Evolutionary conservation across 2,888 invertebrate genomes (phyloP), one percentile per base, ranked within the genome.

Genomic region (Kryphioiulus occultus): DNA sequence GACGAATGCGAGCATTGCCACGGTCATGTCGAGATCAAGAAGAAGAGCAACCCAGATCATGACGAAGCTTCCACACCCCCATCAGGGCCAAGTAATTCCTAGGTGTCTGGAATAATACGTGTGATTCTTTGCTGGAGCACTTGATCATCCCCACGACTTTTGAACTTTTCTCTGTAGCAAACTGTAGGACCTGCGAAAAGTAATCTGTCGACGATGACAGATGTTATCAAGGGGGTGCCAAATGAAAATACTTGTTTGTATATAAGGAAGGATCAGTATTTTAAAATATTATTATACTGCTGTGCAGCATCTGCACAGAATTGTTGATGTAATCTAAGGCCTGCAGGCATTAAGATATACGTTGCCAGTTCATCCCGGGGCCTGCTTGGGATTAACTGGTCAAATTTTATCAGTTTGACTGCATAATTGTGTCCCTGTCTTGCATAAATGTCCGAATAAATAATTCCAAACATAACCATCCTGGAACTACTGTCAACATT

Each of bases 1-100:
- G 96, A 96, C 90, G 97, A 97, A 91, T 97, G 96, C 91, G 96
- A 96, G 90, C 95, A 97, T 91, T 97, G 97, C 92, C 95, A 94
- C 92, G 97, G 97, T 0, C 96, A 96, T 92, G 95, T 95, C 9
- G 96, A 96, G 91, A 93, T 93, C 90, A 93, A 93, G 85, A 93
- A 92, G 86, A 86, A 87, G 15, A 84, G 59, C 59, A 59, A 59
- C 22, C 22, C 59, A 22, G 59, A 59, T 59, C 59, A 84, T 30
- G 30, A 32, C 10, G 32, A 84, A 19, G 3, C 84, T 32, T 26
- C 84, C 3, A n/a, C 32, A 12, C 84, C 32, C 10, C 22, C 59
- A 7, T 9, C 44, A 44, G 44, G 44, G 44, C 44, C 9, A 15
- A 15, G 44, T 15, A 15, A 44, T 44, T 44, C 44, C 15, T 44